Percentiles rank a stretch among this genome's conserved stretches.
Conservation (phyloP, 2,888 invertebrate genomes). For the Altica lythri region DNA sequence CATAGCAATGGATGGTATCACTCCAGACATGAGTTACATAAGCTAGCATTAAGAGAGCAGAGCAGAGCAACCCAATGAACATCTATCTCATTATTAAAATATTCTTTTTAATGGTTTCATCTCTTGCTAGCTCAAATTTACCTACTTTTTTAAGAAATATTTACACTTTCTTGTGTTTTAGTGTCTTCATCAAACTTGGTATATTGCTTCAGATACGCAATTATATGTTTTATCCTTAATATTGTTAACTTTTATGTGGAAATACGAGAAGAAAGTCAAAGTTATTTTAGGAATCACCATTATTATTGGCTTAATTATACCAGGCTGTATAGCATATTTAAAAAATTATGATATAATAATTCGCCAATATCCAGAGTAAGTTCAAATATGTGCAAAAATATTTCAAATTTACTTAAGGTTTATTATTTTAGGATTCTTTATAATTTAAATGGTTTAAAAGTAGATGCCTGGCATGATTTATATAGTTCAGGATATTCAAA, state of each 20-base stretch:
- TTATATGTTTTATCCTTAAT: constrained; percentile 46
- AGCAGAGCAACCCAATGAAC: no score
- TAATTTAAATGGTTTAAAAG: constrained; percentile 31
- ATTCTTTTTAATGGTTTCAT: no score
- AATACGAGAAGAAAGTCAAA: constrained; percentile 35
- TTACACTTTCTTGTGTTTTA: no score
- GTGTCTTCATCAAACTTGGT: constrained; percentile 53
- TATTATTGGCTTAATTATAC: constrained; percentile 42
- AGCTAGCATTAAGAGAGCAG: no score
- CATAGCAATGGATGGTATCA: no score
- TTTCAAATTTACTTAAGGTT: constrained; percentile 4
- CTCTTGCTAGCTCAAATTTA: no score
- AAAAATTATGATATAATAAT: constrained; percentile 45
- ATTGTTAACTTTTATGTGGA: constrained; percentile 44
- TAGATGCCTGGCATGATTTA: constrained; percentile 40
- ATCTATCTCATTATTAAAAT: no score
- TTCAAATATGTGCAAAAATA: constrained; percentile 3
- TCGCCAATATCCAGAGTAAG: constrained; percentile 46
- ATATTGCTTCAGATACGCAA: constrained; percentile 51
- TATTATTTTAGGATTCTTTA: constrained; percentile 37
- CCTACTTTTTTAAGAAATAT: no score
- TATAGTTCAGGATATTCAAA: constrained; percentile 43
- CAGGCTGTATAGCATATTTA: constrained; percentile 45
- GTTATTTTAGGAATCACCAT: constrained; percentile 34
- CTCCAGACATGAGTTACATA: no score